Conservation (phyloP, 2,113 vertebrate species). For the Helogale parvula region DNA sequence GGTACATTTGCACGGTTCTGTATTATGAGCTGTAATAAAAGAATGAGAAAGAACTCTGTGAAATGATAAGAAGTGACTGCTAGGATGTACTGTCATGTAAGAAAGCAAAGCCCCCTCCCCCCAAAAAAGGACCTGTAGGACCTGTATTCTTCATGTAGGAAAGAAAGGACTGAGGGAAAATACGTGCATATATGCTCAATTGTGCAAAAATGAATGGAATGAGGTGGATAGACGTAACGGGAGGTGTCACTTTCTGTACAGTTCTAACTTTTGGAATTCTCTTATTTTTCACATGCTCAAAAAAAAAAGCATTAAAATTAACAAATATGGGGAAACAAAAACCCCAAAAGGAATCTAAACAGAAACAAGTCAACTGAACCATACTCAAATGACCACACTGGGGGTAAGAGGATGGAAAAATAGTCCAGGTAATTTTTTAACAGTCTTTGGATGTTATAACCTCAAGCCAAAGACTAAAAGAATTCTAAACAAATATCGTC, state of each 20-base stretch:
- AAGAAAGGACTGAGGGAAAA: background rate
- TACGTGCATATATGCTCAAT: background rate
- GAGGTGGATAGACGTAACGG: background rate
- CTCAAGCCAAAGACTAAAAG: background rate
- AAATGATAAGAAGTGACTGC: background rate
- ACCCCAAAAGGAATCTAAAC: background rate
- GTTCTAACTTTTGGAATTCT: background rate
- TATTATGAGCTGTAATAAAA: background rate
- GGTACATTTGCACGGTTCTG: background rate
- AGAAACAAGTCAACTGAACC: background rate
- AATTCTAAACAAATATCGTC: constrained; percentile 41
- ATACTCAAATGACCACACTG: background rate
- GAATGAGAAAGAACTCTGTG: background rate
- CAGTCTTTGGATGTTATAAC: background rate
- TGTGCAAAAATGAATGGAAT: background rate
- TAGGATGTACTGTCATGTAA: background rate
- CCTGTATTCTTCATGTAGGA: background rate
- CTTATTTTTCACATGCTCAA: background rate
- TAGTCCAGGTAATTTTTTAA: background rate
- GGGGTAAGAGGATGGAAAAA: background rate
- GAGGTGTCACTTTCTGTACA: background rate
- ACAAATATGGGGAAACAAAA: background rate
- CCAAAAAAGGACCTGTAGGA: background rate
- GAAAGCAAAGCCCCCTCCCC: background rate
- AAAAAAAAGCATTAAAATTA: background rate